A percentile compares a stretch with the other conserved stretches of the same genome.
Evolutionary conservation across 2,113 vertebrate genomes (phyloP).

Genomic region (Gracilinanus agilis): DNA sequence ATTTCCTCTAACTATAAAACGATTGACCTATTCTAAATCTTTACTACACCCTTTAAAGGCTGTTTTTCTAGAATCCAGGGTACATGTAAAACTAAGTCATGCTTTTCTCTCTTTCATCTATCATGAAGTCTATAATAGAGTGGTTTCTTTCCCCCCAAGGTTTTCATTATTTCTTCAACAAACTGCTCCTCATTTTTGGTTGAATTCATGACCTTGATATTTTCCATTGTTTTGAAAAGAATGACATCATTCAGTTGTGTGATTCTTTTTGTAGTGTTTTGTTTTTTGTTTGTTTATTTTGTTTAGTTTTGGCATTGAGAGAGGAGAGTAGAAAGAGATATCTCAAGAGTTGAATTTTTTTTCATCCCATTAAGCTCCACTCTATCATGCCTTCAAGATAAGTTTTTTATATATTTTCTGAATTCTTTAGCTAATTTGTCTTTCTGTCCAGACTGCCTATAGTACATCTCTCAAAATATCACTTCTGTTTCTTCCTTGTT

Average conservation of each 20-base stretch:
- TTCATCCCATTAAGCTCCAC: too few species aligned
- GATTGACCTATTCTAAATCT: neutral
- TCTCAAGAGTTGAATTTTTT: neutral
- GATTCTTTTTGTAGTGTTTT: neutral
- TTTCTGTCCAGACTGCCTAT: too few species aligned
- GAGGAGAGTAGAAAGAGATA: neutral
- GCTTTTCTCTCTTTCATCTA: neutral
- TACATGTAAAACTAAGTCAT: neutral
- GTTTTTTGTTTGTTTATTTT: neutral
- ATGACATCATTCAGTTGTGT: neutral
- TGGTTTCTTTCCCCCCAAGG: neutral
- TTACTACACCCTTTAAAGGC: neutral
- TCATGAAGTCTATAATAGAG: neutral
- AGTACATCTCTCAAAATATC: too few species aligned
- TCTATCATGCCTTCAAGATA: too few species aligned
- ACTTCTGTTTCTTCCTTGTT: neutral
- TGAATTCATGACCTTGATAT: neutral
- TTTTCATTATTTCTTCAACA: neutral
- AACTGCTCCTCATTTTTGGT: neutral
- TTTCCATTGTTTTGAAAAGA: neutral
- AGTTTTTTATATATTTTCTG: too few species aligned
- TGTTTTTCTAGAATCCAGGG: neutral
- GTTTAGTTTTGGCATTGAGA: neutral
- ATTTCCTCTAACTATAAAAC: neutral
- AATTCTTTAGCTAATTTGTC: too few species aligned